phyloP scores from a whole-genome alignment of 2,797 vertebrate genomes.

The Ataeniobius toweri region DNA sequence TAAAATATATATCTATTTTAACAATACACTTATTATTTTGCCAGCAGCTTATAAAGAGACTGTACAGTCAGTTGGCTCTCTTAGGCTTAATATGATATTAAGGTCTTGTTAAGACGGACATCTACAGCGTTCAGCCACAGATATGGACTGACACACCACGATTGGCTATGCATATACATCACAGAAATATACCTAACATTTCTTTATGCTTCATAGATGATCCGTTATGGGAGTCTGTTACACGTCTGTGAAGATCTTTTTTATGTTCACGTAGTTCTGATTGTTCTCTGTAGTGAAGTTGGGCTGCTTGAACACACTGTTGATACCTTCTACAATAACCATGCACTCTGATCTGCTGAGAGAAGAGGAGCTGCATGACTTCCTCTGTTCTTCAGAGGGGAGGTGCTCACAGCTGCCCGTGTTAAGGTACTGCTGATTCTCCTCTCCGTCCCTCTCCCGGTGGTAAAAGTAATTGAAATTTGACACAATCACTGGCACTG shows the following conservation, averaged over 20 bases:
- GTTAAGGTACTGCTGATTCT: conserved; percentile 90
- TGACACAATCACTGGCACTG: conserved; percentile 97
- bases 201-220: conserved; percentile 44
- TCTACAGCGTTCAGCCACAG: conserved; percentile 61
- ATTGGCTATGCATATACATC: conserved; percentile 50
- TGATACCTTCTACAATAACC: conserved; percentile 92
- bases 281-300: conserved; percentile 88
- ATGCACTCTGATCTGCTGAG: conserved; percentile 94
- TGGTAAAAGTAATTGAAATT: conserved; percentile 99
- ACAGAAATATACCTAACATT: conserved; percentile 19
- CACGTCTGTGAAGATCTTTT: conserved; percentile 97
- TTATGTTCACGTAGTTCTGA: conserved; percentile 95
- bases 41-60: not conserved
- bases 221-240: conserved; percentile 63
- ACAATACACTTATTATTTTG: conserved; percentile 32
- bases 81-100: not conserved
- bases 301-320: conserved; percentile 87
- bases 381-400: conserved; percentile 87
- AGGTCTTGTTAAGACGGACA: conserved; percentile 52
- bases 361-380: conserved; percentile 90
- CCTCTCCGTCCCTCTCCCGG: conserved; percentile 96
- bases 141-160: conserved; percentile 70
- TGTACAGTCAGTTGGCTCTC: not conserved
- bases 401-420: conserved; percentile 91
- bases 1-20: conserved; percentile 42